Base-by-base conservation (phyloP, 2,888 invertebrate genomes). In the Tipula confusa region DNA sequence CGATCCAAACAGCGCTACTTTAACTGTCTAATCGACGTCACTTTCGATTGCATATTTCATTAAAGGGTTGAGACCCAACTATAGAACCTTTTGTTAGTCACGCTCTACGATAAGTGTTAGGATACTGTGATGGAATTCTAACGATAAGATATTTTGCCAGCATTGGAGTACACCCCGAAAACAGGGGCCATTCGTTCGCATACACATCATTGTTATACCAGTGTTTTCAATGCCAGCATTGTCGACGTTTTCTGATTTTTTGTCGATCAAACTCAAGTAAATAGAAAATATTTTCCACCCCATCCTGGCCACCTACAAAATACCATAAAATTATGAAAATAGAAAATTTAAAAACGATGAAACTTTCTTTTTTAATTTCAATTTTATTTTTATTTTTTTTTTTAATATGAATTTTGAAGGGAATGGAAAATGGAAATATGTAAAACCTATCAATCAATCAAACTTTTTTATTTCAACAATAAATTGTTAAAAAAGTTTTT, bases 401-500 rank as follows among this genome's bases (percentile, higher is more conserved):
- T n/a, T n/a, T n/a, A n/a, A n/a, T n/a, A n/a, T n/a, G n/a, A n/a
- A n/a, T n/a, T n/a, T n/a, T 0, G 2, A 11, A n/a, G 24, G 13
- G 38, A 38, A 38, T 4, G 64, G 64, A 64, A 64, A 24, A 24
- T 64, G 64, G 24, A 64, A 64, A 24, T 9, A 64, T 9, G 18
- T 9, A 64, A 64, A 64, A 64, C 64, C 64, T 64, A 64, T 64
- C 64, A 64, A 64, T 64, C 64, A 64, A 64, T 64, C 64, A 64
- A 64, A 24, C 7, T 18, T 9, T 64, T 64, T 24, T 64, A 24
- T 24, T n/a, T n/a, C n/a, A n/a, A 64, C 64, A 64, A 64, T 64
- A 64, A 64, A 64, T 64, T 64, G 64, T 64, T 64, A 24, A 64
- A n/a, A 64, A 64, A 64, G 64, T 64, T 64, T 64, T 43, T 64